phyloP scores from a whole-genome alignment of 1,140 invertebrate species.

The Bombus waltoni region DNA sequence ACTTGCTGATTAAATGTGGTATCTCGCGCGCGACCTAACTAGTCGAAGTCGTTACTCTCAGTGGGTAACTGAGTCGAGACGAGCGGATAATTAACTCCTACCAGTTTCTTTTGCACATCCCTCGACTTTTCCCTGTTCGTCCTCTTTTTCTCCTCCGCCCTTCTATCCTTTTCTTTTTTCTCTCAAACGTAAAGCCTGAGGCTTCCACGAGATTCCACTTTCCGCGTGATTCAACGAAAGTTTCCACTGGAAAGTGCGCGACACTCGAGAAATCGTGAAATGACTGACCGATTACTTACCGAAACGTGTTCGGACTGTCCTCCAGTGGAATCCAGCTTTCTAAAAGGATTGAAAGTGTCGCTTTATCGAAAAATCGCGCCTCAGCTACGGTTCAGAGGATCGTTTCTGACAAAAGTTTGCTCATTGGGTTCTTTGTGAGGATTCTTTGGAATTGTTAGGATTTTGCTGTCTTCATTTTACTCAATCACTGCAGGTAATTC shows the following conservation, averaged over 20 bases:
- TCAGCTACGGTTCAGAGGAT: background rate
- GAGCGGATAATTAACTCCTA: slow-evolving; percentile 33
- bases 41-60: background rate
- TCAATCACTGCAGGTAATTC: too few species aligned
- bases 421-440: background rate
- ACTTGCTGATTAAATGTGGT: slow-evolving; percentile 40
- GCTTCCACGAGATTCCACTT: background rate
- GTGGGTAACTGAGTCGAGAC: background rate
- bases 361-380: background rate
- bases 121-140: too few species aligned
- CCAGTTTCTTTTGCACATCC: background rate
- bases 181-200: background rate
- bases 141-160: too few species aligned
- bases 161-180: background rate
- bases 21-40: background rate
- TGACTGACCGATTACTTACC: slow-evolving; percentile 22
- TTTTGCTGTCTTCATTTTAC: too few species aligned
- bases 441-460: background rate
- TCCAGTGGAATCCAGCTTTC: background rate
- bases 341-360: background rate
- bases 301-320: background rate
- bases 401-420: background rate
- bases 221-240: background rate
- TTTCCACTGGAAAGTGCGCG: background rate
- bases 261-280: slow-evolving; percentile 10